Evolutionary conservation across 2,797 vertebrate species (phyloP), one percentile per base, ranked within the genome.

Genomic region (Delichon dasypus): DNA sequence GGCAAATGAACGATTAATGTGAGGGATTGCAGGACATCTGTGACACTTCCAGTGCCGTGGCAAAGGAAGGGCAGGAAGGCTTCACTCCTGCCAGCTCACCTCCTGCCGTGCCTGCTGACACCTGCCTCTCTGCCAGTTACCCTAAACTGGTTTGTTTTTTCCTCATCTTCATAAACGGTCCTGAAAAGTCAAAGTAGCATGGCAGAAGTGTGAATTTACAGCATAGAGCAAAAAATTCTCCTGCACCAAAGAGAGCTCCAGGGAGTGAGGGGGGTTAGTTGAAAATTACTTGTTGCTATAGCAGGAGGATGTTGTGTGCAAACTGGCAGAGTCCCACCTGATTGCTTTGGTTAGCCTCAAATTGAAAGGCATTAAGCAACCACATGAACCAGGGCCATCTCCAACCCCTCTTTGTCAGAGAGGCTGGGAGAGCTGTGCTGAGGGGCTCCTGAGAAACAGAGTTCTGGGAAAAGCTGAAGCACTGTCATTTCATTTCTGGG

Each of bases 241-340:
- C 81, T 53, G 65, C 79, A 50, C 87, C 8, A 11, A 73, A 42
- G 67, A 82, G 71, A 96, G 70, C 93, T 89, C 16, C 6, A 57
- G 77, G 94, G 81, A 96, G 54, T 14, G 68, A 51, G 48, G 50
- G n/a, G 21, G 44, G 40, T 10, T 15, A 88, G 57, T 0, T 89
- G 85, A 80, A 89, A 96, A 93, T 74, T 53, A 89, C 71, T 89
- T 91, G 94, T 95, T 92, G 94, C 91, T 95, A 61, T 77, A 92
- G 95, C 2, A 0, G 21, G 8, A 47, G 81, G 74, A 87, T 68
- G 60, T 76, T 85, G 64, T 29, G 78, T 74, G 62, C 54, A 91
- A 85, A 91, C 72, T 66, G 92, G 72, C 91, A 71, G 78, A 80
- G 65, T 42, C 78, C 72, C 57, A 16, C 78, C 68, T 71, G 75